Conservation (phyloP, 2,888 invertebrate species). For the Ichneumoninae sp. region DNA sequence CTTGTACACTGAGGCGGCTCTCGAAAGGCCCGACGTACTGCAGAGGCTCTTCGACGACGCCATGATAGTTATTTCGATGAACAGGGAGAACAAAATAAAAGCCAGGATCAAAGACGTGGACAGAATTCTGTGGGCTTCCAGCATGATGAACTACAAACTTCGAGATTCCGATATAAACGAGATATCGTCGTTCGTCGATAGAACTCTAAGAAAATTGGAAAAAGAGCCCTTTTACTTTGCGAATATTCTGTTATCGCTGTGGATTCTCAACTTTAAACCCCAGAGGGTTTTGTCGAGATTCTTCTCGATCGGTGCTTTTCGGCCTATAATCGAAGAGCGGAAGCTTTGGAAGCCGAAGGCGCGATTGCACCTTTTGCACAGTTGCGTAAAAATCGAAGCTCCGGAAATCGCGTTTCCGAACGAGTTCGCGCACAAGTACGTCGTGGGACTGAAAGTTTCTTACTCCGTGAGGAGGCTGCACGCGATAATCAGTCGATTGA, state of each 20-base stretch:
- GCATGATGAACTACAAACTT: conserved; percentile 79
- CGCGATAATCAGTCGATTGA: conserved; percentile 72
- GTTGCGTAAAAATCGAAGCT: conserved; percentile 82
- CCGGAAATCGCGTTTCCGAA: conserved; percentile 77
- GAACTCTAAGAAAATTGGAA: conserved; percentile 71
- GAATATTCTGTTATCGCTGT: conserved; percentile 82
- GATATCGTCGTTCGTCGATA: conserved; percentile 44
- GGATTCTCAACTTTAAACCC: conserved; percentile 82
- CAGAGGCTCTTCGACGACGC: conserved; percentile 76
- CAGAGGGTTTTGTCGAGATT: conserved; percentile 64
- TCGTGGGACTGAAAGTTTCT: conserved; percentile 69
- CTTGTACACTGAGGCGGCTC: conserved; percentile 82
- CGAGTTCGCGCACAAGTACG: conserved; percentile 69
- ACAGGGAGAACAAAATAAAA: conserved; percentile 2
- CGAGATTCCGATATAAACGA: conserved; percentile 69
- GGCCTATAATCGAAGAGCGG: conserved; percentile 37
- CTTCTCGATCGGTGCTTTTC: conserved; percentile 47
- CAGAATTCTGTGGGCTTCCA: conserved; percentile 83
- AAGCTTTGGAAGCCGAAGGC: conserved; percentile 68
- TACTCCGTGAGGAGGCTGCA: conserved; percentile 76
- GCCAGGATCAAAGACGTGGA: conserved; percentile 84
- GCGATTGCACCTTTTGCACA: conserved; percentile 82
- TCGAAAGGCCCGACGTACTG: conserved; percentile 80
- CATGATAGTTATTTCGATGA: conserved; percentile 58
- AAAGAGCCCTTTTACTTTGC: conserved; percentile 76